These are phyloP conservation scores for Danaus melanippus DNA, from an alignment of 1,140 invertebrate genomes.

Conservation along the genomic window DNA sequence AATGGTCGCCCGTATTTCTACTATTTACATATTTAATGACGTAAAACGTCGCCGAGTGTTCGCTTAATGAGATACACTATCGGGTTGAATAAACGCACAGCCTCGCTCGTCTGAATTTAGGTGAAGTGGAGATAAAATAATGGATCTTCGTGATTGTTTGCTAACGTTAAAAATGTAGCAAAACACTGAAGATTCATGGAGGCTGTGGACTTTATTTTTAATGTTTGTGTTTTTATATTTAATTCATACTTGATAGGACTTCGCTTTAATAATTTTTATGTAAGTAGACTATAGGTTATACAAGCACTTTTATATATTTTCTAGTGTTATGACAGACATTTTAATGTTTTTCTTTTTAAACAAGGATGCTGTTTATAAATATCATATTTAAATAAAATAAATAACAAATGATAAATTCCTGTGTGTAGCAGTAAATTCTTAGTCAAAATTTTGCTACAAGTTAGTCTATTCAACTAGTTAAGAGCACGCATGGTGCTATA, in stretches of 20 bases:
- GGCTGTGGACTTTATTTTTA: too few relatives aligned
- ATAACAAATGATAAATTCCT: too few relatives aligned
- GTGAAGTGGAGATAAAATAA: slow-evolving; percentile 27
- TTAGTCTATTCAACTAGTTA: slow-evolving; percentile 22
- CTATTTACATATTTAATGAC: slow-evolving; percentile 67
- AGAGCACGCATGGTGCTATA: slow-evolving; percentile 46
- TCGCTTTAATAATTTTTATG: slow-evolving; percentile 2
- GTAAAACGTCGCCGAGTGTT: slow-evolving; percentile 43
- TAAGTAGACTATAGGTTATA: slow-evolving; percentile 1
- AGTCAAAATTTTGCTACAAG: slow-evolving; percentile 17
- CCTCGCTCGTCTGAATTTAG: slow-evolving; percentile 25
- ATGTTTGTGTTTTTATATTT: too few relatives aligned
- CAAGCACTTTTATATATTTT: neutral
- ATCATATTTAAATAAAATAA: too few relatives aligned
- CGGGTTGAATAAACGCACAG: slow-evolving; percentile 32
- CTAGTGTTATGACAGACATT: neutral
- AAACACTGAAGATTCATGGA: too few relatives aligned
- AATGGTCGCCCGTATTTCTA: slow-evolving; percentile 56
- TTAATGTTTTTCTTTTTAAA: slow-evolving; percentile 1
- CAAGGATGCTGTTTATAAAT: too few relatives aligned
- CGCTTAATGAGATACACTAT: slow-evolving; percentile 58
- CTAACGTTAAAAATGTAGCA: neutral
- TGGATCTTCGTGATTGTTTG: slow-evolving; percentile 15
- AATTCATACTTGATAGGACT: too few relatives aligned
- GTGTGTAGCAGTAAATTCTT: slow-evolving; percentile 12